Conservation (phyloP, 2,113 vertebrate genomes). For the Chitala chitala region DNA sequence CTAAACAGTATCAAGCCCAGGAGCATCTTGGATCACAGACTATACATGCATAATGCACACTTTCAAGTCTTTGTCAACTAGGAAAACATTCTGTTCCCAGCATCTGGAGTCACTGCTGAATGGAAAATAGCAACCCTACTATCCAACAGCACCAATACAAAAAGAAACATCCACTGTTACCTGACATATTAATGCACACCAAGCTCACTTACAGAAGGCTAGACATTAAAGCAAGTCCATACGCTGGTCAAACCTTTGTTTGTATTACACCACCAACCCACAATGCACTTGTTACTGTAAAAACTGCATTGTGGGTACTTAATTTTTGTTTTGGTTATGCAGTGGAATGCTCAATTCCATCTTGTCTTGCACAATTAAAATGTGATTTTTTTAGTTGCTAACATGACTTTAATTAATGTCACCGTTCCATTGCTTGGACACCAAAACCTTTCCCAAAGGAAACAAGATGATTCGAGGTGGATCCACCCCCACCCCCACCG, state of each 20-base stretch:
- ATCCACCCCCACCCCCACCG: conserved; percentile 23
- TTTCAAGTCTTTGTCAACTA: neutral
- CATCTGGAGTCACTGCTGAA: neutral
- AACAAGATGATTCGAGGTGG: neutral
- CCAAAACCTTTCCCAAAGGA: conserved; percentile 38
- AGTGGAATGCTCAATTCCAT: neutral
- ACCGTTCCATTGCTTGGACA: neutral
- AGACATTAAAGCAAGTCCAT: neutral
- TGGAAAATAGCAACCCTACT: conserved; percentile 34
- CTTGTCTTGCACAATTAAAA: neutral
- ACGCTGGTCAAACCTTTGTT: neutral
- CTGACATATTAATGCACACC: conserved; percentile 9
- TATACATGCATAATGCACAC: neutral
- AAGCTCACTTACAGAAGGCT: neutral
- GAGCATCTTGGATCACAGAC: neutral
- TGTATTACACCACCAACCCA: neutral
- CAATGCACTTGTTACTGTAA: neutral
- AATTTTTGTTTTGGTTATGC: neutral
- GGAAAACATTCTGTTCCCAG: neutral
- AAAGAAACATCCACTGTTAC: neutral
- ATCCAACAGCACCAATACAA: conserved; percentile 25
- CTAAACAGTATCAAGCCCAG: neutral
- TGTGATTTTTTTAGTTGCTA: conserved; percentile 5
- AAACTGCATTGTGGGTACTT: conserved; percentile 1
- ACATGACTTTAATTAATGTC: conserved; percentile 5